These are phyloP conservation scores for Meriones psammophilus DNA, from an alignment of 2,797 vertebrate species.

Conservation along the genomic window DNA sequence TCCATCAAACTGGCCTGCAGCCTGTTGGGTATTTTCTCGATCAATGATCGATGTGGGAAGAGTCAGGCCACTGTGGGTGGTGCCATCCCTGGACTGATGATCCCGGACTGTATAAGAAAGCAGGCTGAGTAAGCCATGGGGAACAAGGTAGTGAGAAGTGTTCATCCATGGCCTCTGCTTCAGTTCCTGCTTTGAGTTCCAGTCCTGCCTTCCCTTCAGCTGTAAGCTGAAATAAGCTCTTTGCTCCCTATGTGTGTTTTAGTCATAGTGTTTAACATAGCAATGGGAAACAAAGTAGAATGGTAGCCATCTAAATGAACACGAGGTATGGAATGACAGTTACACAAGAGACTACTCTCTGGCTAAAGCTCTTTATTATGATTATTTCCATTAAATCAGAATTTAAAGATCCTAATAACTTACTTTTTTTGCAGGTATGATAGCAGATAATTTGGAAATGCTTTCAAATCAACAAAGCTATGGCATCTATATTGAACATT, in stretches of 20 bases:
- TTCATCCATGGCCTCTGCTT: neutral
- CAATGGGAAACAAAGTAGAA: neutral
- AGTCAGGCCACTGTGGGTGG: neutral
- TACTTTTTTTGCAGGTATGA: neutral
- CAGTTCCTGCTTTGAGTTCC: neutral
- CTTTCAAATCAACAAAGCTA: constrained; percentile 25
- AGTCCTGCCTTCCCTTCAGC: neutral
- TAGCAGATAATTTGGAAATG: neutral
- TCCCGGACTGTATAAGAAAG: neutral
- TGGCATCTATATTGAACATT: neutral
- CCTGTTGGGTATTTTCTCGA: neutral
- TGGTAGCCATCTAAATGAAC: neutral
- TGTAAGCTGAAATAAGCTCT: neutral
- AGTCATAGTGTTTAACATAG: neutral
- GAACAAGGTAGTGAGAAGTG: neutral
- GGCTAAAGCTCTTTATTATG: neutral
- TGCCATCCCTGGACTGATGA: neutral
- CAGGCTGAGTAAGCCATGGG: neutral
- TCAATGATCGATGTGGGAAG: neutral
- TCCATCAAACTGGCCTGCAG: too few relatives aligned
- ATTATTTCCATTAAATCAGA: neutral
- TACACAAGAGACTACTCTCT: neutral
- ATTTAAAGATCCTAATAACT: neutral
- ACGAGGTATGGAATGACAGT: neutral
- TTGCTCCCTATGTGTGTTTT: too few relatives aligned